phyloP scores from a whole-genome alignment of 2,888 invertebrate genomes.

The Anorthoa munda region DNA sequence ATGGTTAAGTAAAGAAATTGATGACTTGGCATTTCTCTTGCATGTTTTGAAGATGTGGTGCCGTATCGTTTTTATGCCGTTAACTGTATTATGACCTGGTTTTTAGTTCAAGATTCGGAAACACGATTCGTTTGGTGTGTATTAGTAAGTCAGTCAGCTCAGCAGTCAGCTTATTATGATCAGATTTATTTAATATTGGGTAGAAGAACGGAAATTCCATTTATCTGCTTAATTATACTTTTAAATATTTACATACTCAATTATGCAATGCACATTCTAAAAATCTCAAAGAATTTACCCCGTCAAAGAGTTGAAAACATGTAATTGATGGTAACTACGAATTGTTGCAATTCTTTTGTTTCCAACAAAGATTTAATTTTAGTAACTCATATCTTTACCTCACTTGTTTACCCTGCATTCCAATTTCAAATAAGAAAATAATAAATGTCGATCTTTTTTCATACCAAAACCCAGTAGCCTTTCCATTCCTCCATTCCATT shows the following conservation, averaged over 20 bases:
- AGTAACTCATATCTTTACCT: background rate
- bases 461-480: constrained; percentile 5
- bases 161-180: constrained; percentile 27
- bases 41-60: constrained; percentile 61
- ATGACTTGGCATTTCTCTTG: constrained; percentile 66
- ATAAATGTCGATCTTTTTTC: background rate
- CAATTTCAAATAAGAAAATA: background rate
- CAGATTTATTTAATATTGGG: constrained; percentile 4
- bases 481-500: constrained; percentile 1
- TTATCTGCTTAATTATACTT: background rate
- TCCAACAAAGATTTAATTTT: background rate
- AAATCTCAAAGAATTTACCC: background rate
- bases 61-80: constrained; percentile 59
- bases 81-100: constrained; percentile 73
- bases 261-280: background rate
- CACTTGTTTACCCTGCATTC: background rate
- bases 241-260: too few relatives aligned
- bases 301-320: background rate
- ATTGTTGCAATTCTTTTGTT: background rate
- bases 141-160: constrained; percentile 35
- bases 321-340: background rate
- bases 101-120: constrained; percentile 64
- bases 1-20: constrained; percentile 63
- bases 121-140: constrained; percentile 38
- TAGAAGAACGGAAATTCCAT: background rate